These are phyloP conservation scores for Chrosomus eos DNA, from an alignment of 2,797 vertebrate species.

Conservation along the genomic window DNA sequence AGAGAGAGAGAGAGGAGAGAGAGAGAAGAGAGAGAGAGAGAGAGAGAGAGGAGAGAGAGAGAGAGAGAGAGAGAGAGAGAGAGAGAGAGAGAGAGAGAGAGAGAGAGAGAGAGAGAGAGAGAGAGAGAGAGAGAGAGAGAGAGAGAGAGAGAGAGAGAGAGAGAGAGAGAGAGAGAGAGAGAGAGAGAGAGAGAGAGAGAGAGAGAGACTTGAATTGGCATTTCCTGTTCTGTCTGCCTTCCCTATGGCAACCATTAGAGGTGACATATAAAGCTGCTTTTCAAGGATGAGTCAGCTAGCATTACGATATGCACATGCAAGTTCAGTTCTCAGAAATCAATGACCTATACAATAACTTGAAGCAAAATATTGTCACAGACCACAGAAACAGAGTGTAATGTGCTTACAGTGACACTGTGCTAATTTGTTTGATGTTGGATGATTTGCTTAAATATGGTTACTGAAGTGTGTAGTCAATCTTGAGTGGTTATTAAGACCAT, in stretches of 20 bases:
- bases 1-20: no score
- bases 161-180: no score
- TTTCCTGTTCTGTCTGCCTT: slow-evolving; percentile 41
- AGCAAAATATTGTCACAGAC: not conserved
- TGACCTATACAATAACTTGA: slow-evolving; percentile 4
- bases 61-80: no score
- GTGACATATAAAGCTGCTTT: slow-evolving; percentile 28
- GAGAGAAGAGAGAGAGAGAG: not conserved
- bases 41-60: no score
- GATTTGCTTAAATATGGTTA: not conserved
- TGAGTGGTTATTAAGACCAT: not conserved
- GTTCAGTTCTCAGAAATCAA: not conserved
- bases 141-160: no score
- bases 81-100: no score
- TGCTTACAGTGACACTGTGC: not conserved
- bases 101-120: no score
- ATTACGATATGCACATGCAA: not conserved
- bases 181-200: not conserved
- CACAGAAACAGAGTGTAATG: not conserved
- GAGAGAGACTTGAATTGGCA: slow-evolving; percentile 3
- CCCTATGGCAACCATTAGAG: slow-evolving; percentile 47
- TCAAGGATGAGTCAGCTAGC: slow-evolving; percentile 19
- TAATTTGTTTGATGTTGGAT: not conserved
- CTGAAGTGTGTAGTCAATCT: slow-evolving; percentile 5
- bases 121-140: no score